These are phyloP conservation scores for Meles meles DNA, from an alignment of 2,113 vertebrate genomes.

Conservation along the genomic window DNA sequence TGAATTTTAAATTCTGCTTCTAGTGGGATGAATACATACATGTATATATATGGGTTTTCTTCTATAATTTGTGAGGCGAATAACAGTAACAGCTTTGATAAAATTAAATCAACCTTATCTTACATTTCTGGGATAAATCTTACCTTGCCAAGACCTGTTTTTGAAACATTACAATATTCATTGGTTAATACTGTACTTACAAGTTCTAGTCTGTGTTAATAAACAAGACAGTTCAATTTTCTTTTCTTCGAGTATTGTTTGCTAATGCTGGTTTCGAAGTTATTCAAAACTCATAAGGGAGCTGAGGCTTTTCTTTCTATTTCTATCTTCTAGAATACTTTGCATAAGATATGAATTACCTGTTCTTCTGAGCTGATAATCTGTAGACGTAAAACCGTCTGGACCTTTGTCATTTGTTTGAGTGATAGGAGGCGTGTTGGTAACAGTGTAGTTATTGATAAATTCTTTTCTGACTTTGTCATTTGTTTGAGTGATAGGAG, in stretches of 20 bases:
- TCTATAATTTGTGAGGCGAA: not conserved
- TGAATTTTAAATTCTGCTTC: not conserved
- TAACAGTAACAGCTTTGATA: not conserved
- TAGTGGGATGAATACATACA: not conserved
- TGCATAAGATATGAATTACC: not conserved
- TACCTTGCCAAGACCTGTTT: not conserved
- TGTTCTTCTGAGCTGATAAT: not conserved
- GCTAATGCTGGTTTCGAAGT: not conserved
- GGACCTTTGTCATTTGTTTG: not conserved
- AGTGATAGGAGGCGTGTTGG: not conserved
- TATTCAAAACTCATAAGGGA: not conserved
- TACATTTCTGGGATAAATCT: not conserved
- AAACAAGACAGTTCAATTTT: not conserved
- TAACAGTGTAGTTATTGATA: not conserved
- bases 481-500: not conserved
- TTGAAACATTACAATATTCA: not conserved
- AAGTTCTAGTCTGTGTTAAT: not conserved
- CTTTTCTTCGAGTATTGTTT: not conserved
- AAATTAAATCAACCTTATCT: not conserved
- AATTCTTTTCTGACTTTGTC: not conserved
- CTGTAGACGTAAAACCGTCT: not conserved
- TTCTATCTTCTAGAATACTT: not conserved
- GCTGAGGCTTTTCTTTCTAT: not conserved
- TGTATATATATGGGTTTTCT: not conserved
- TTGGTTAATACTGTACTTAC: not conserved